Evolutionary conservation across 2,113 vertebrate genomes (phyloP), one percentile per base, ranked within the genome.

Genomic region (Phaethon lepturus): DNA sequence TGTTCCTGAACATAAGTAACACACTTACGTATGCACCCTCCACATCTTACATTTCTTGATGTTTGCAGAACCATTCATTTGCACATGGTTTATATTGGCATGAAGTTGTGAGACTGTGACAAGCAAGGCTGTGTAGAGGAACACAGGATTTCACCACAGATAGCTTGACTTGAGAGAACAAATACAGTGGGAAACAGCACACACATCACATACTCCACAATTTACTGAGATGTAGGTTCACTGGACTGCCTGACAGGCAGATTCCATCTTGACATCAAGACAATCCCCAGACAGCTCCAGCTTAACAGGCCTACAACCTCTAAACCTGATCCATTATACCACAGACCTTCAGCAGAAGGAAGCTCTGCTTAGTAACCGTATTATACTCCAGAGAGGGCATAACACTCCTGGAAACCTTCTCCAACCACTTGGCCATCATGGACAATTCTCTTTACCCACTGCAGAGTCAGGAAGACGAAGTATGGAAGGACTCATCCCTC

Each of bases 121-220:
- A 91, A 64, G 5, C 19, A 74, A 45, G 35, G 26, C 42, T 74
- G 10, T 18, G 17, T 45, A 49, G 12, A 71, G 13, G 26, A 85
- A 66, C 10, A 16, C 2, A 3, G 26, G 13, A 23, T 81, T 87
- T 66, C 18, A 52, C 25, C 10, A 17, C 3, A 47, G 63, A 20
- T 17, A 0, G 0, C 29, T 80, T 79, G 25, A 31, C 10, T 26
- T 42, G 9, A 52, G 24, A 38, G 53, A 60, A n/a, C 5, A 93
- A 86, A 75, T 64, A 17, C 8, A 84, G 9, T 28, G 11, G 29
- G 29, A 79, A 90, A 47, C 6, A 44, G 20, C 12, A 31, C 11
- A 67, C 4, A 45, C 0, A 7, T 17, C 17, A 59, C 2, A 31
- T 28, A 55, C n/a, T 8, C 8, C 33, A 63, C 14, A 77, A 7